phyloP scores from a whole-genome alignment of 2,888 invertebrate genomes.

The Holacanthella duospinosa region DNA sequence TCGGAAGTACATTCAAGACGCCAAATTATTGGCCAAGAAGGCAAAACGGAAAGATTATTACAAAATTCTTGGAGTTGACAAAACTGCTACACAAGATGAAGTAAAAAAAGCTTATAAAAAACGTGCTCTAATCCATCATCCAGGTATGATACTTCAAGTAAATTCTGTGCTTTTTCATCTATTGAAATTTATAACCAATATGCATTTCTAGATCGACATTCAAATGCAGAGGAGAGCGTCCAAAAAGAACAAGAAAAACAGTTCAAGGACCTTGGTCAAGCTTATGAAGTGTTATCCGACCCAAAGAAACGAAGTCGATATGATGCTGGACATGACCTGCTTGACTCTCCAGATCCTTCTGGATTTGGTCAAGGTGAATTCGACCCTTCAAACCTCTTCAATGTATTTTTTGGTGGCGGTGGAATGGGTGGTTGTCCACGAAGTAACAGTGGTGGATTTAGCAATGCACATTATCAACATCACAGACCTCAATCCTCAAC shows the following conservation, averaged over 20 bases:
- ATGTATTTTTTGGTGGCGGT: slow-evolving; percentile 20
- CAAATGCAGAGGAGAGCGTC: slow-evolving; percentile 69
- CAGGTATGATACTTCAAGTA: slow-evolving; percentile 50
- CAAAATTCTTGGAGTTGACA: slow-evolving; percentile 78
- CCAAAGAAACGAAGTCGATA: slow-evolving; percentile 78
- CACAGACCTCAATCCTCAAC: background rate
- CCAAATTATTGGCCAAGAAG: slow-evolving; percentile 76
- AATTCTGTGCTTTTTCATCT: too few relatives aligned
- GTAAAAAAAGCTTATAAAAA: slow-evolving; percentile 91
- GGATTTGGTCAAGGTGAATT: slow-evolving; percentile 12
- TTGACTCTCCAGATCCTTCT: slow-evolving; percentile 48
- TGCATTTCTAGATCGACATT: slow-evolving; percentile 68
- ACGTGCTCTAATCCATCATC: slow-evolving; percentile 79
- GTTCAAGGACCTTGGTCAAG: slow-evolving; percentile 94
- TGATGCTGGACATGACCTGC: slow-evolving; percentile 82
- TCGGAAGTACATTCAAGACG: slow-evolving; percentile 68
- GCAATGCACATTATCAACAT: background rate
- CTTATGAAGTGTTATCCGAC: slow-evolving; percentile 83
- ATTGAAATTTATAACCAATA: too few relatives aligned
- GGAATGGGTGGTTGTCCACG: slow-evolving; percentile 13
- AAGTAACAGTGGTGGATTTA: background rate
- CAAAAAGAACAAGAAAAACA: slow-evolving; percentile 84
- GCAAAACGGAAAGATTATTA: slow-evolving; percentile 94
- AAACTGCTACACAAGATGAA: slow-evolving; percentile 74
- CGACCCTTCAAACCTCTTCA: slow-evolving; percentile 22